These are phyloP conservation scores for Brachyhypopomus gauderio DNA, from an alignment of 2,113 vertebrate species.

Conservation along the genomic window DNA sequence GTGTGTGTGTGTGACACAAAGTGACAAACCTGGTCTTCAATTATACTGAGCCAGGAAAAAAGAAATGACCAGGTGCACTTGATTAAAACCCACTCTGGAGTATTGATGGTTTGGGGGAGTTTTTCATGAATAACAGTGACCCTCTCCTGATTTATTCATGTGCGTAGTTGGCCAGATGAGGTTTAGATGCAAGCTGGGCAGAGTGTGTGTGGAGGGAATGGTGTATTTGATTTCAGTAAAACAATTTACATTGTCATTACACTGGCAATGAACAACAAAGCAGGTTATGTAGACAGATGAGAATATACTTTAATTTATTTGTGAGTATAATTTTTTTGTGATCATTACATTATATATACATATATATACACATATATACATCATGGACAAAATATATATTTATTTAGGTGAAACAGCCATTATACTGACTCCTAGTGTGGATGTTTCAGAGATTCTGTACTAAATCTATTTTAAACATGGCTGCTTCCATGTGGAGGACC, in stretches of 20 bases:
- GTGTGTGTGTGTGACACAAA: conserved; percentile 9
- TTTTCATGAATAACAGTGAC: conserved; percentile 10
- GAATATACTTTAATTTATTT: no score
- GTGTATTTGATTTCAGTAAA: background rate
- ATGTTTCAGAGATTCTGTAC: no score
- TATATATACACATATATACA: no score
- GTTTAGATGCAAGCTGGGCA: background rate
- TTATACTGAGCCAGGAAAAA: conserved; percentile 18
- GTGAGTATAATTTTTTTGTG: no score
- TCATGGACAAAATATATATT: no score
- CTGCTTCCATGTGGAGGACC: no score
- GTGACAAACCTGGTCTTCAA: conserved; percentile 29
- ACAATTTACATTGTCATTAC: background rate
- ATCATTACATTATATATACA: no score
- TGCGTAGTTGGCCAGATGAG: conserved; percentile 1
- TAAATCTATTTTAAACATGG: no score
- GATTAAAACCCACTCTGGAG: conserved; percentile 44
- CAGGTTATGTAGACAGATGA: no score
- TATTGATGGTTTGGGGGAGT: conserved; percentile 44
- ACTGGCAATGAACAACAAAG: background rate
- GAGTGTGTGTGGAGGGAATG: background rate
- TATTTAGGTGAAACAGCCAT: no score
- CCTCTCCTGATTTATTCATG: conserved; percentile 36
- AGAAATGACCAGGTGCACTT: conserved; percentile 35
- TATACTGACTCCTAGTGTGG: no score